A percentile compares a stretch with the other conserved stretches of the same genome.
Evolutionary conservation across 2,797 vertebrate species (phyloP).

Genomic region (Apogon talboti): DNA sequence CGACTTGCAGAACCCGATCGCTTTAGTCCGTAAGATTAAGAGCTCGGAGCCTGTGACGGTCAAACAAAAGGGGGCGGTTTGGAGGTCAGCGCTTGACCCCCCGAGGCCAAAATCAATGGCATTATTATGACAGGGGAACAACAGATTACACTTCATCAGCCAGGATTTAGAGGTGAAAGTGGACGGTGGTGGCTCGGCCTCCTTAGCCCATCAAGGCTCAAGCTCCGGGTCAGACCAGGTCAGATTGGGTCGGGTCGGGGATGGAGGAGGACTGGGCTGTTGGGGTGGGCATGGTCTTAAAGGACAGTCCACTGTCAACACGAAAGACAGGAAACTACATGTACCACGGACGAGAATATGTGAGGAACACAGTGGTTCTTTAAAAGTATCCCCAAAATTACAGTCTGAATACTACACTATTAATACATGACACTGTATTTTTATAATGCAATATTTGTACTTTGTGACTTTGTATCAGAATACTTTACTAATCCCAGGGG

Average conservation of each 20-base stretch:
- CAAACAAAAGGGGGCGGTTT: slow-evolving; percentile 54
- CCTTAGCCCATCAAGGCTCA: not conserved
- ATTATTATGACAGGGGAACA: slow-evolving; percentile 46
- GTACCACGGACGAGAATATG: too few species aligned
- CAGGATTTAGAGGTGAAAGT: slow-evolving; percentile 37
- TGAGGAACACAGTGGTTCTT: too few species aligned
- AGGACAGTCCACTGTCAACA: too few species aligned
- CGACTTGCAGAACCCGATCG: slow-evolving; percentile 32
- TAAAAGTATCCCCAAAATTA: too few species aligned
- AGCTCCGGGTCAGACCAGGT: slow-evolving; percentile 28
- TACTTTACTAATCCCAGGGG: too few species aligned
- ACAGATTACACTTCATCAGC: slow-evolving; percentile 48
- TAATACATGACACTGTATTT: too few species aligned
- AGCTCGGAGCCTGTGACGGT: slow-evolving; percentile 1
- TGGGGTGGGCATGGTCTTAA: too few species aligned
- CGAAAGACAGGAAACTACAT: too few species aligned
- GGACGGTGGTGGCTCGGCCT: slow-evolving; percentile 6
- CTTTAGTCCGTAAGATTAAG: slow-evolving; percentile 4
- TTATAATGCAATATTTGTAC: too few species aligned
- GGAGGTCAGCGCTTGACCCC: slow-evolving; percentile 62
- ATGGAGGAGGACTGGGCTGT: not conserved
- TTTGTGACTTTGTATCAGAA: too few species aligned
- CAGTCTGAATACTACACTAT: too few species aligned
- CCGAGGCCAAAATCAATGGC: slow-evolving; percentile 73
- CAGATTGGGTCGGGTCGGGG: slow-evolving; percentile 4